phyloP scores from a whole-genome alignment of 2,888 invertebrate genomes.

The Frankliniella fusca region DNA sequence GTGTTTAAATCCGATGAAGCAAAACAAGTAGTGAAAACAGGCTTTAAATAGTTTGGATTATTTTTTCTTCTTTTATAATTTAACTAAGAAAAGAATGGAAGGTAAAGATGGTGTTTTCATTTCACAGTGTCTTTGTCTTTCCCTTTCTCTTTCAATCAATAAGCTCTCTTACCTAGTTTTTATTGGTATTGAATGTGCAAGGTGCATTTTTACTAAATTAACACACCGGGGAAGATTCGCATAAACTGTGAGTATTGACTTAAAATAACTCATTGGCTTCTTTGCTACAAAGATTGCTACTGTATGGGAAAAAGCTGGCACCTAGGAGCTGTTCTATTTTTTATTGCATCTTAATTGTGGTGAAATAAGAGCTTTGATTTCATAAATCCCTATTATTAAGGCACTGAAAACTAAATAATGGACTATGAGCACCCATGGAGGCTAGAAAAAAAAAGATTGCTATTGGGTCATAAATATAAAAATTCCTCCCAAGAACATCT shows the following conservation, averaged over 20 bases:
- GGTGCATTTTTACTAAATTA: not conserved
- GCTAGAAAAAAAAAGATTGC: constrained; percentile 22
- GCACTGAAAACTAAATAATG: not conserved
- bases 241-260: constrained; percentile 20
- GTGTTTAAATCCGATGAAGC: not conserved
- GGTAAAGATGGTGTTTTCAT: not conserved
- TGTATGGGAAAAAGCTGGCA: constrained; percentile 22
- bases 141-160: not conserved
- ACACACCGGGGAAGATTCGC: constrained; percentile 1
- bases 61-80: not conserved
- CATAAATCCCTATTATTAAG: not conserved
- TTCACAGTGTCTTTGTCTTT: constrained; percentile 7
- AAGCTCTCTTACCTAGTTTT: not conserved
- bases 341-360: not conserved
- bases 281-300: not conserved
- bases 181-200: not conserved
- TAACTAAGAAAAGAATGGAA: not conserved
- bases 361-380: not conserved
- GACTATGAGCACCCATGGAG: not conserved
- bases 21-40: not conserved
- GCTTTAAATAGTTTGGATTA: not conserved
- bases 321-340: not conserved
- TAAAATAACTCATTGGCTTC: constrained; percentile 13
- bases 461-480: not conserved
- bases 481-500: not conserved